phyloP scores from a whole-genome alignment of 2,888 invertebrate genomes.

The Drosophila peninsularis region DNA sequence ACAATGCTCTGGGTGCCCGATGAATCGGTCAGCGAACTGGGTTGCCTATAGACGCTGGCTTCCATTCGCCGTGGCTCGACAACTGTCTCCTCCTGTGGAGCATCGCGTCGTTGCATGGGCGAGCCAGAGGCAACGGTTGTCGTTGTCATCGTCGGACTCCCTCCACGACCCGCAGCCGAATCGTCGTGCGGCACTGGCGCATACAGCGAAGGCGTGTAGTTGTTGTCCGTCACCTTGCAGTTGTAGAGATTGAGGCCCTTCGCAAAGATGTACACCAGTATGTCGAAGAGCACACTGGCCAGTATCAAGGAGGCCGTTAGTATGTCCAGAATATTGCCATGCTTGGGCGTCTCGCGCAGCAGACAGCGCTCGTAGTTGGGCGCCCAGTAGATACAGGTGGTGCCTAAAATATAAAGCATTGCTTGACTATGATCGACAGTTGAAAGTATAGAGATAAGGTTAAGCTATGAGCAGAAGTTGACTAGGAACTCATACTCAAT shows the following conservation, averaged over 20 bases:
- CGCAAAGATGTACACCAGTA: slow-evolving; percentile 85
- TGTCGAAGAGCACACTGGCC: slow-evolving; percentile 84
- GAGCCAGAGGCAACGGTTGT: slow-evolving; percentile 57
- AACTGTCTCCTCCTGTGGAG: slow-evolving; percentile 5
- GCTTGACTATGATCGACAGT: background rate
- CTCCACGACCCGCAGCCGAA: slow-evolving; percentile 35
- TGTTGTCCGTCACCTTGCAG: slow-evolving; percentile 84
- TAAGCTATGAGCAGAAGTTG: too few species aligned
- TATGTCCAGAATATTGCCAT: slow-evolving; percentile 85
- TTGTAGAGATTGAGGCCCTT: slow-evolving; percentile 83
- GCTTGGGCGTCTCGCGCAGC: slow-evolving; percentile 85
- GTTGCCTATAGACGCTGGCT: slow-evolving; percentile 75
- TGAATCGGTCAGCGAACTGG: slow-evolving; percentile 79
- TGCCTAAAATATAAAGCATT: slow-evolving; percentile 64
- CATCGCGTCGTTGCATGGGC: slow-evolving; percentile 58
- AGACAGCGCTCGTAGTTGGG: slow-evolving; percentile 83
- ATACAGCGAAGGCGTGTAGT: slow-evolving; percentile 82
- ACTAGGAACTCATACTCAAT: background rate
- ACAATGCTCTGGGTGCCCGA: slow-evolving; percentile 74
- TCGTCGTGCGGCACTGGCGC: slow-evolving; percentile 77
- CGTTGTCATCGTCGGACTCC: slow-evolving; percentile 67
- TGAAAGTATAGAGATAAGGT: background rate
- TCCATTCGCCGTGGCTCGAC: slow-evolving; percentile 44
- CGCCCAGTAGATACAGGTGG: slow-evolving; percentile 85
- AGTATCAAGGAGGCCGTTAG: slow-evolving; percentile 84